phyloP scores from a whole-genome alignment of 2,113 vertebrate genomes.

The Spheniscus mendiculus region DNA sequence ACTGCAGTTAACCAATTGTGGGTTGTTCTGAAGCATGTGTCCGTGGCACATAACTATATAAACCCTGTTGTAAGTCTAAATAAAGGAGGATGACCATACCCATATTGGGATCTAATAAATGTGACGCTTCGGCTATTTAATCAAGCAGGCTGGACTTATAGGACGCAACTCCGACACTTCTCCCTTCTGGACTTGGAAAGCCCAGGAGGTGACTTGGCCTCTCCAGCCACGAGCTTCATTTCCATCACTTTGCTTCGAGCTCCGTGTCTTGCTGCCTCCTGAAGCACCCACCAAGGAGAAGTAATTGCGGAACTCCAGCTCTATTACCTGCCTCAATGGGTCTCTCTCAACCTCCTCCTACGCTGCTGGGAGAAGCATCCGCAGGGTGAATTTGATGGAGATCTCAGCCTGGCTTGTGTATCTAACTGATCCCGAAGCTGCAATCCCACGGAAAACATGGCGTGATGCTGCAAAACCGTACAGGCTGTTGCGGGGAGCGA shows the following conservation, averaged over 20 bases:
- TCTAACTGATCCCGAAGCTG: not conserved
- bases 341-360: not conserved
- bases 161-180: no score
- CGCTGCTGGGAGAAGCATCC: not conserved
- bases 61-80: no score
- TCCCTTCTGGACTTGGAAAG: not conserved
- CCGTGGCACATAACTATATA: no score
- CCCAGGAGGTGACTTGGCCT: not conserved
- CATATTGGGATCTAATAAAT: no score
- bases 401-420: not conserved
- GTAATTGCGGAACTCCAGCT: not conserved
- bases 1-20: no score
- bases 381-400: not conserved
- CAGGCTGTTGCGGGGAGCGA: not conserved
- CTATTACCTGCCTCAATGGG: not conserved
- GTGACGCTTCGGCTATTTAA: no score
- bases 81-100: no score
- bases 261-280: not conserved
- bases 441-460: not conserved
- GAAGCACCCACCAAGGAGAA: not conserved
- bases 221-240: not conserved
- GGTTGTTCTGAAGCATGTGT: no score
- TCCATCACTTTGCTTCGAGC: not conserved
- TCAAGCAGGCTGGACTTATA: no score
- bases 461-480: not conserved